phyloP scores from a whole-genome alignment of 2,797 vertebrate genomes.

The Chaetodon trifasciatus region DNA sequence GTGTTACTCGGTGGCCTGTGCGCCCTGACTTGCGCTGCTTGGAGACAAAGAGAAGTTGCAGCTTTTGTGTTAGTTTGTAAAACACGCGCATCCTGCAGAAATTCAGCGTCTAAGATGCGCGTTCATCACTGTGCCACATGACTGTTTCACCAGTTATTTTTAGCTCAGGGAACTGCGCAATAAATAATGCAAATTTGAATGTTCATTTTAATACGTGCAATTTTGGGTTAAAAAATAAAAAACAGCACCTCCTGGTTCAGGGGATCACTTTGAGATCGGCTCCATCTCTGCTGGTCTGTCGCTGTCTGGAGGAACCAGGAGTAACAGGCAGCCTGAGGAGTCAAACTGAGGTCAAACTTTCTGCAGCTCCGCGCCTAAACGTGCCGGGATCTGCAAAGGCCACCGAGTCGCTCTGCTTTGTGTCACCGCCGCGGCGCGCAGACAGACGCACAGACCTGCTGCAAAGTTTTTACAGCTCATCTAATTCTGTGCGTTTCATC shows the following conservation, averaged over 20 bases:
- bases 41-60: slow-evolving; percentile 31
- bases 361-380: slow-evolving; percentile 76
- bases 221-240: neutral
- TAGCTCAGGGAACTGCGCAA: neutral
- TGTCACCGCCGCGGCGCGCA: slow-evolving; percentile 51
- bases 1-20: slow-evolving; percentile 37
- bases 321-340: slow-evolving; percentile 82
- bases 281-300: slow-evolving; percentile 42
- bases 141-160: slow-evolving; percentile 2
- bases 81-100: slow-evolving; percentile 1
- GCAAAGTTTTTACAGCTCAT: slow-evolving; percentile 69
- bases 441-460: slow-evolving; percentile 40
- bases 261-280: slow-evolving; percentile 24
- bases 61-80: neutral
- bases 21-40: slow-evolving; percentile 28
- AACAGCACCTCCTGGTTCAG: slow-evolving; percentile 8
- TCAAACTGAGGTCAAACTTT: slow-evolving; percentile 89
- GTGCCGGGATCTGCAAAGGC: slow-evolving; percentile 77
- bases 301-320: slow-evolving; percentile 58
- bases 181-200: slow-evolving; percentile 13
- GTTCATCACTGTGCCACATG: neutral
- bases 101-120: fast-evolving
- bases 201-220: slow-evolving; percentile 1
- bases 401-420: slow-evolving; percentile 57
- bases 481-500: slow-evolving; percentile 62